Evolutionary conservation across 2,797 vertebrate species (phyloP), one percentile per base, ranked within the genome.

Genomic region (Arrhamphus sclerolepis): DNA sequence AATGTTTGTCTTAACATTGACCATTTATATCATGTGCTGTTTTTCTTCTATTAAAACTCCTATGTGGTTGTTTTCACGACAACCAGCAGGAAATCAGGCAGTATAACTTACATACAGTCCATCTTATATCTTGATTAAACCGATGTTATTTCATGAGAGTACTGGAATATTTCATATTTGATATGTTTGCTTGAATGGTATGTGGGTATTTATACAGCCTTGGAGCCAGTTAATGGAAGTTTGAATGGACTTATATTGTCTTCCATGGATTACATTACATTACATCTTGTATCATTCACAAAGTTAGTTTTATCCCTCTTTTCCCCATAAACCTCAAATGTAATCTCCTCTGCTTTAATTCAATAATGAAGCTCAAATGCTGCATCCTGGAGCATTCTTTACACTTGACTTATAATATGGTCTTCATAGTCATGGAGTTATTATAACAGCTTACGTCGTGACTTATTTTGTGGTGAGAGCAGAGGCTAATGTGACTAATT

Each of bases 401-500:
- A 43, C 18, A 44, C 28, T 66, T 42, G 7, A 56, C 39, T 20
- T 38, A 42, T 65, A 39, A 44, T 43, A 46, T 50, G 49, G 65
- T 72, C 8, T 6, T 47, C 51, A 59, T 70, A 46, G 64, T 47
- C 19, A 28, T 29, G 8, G 28, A 52, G 49, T 59, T 74, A 49
- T 82, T 62, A 57, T 38, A 46, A 63, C 62, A 51, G 50, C 72
- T 59, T 41, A 56, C 22, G 24, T 50, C 8, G 42, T 19, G 9
- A 18, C 31, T 6, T 21, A 22, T 9, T 74, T 63, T 80, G 53
- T 79, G 73, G 79, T 54, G 78, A 88, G 77, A 84, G 59, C 52
- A 65, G 48, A 66, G 66, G 78, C 72, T 91, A 86, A 89, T 76
- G 69, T 85, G 83, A 66, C 82, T 89, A 90, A 91, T 89, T 80